phyloP scores from a whole-genome alignment of 2,888 invertebrate species.

The Phrixothrix hirtus region DNA sequence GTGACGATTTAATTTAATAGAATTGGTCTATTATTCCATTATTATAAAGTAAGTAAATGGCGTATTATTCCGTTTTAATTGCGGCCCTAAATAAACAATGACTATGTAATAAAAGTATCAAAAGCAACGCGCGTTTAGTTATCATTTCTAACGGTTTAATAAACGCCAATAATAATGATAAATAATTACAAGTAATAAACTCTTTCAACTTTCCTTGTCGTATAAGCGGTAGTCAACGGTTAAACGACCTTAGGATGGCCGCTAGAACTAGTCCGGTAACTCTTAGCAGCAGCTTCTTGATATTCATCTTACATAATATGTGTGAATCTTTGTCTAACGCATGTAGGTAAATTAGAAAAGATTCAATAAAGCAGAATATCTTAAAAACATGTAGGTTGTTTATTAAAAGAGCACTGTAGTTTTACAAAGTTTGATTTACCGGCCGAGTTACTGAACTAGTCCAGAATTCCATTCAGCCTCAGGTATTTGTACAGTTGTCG shows the following conservation, averaged over 20 bases:
- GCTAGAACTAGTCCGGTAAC: constrained; percentile 37
- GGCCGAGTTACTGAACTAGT: constrained; percentile 44
- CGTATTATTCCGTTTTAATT: too few relatives aligned
- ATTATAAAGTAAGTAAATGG: background rate
- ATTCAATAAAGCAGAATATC: constrained; percentile 12
- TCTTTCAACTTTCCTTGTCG: constrained; percentile 28
- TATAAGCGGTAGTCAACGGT: constrained; percentile 35
- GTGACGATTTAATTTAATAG: background rate
- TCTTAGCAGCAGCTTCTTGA: constrained; percentile 14
- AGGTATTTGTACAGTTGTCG: constrained; percentile 30
- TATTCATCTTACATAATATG: constrained; percentile 18
- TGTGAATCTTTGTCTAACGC: constrained; percentile 28
- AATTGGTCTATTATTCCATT: background rate
- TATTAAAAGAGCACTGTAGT: constrained; percentile 42
- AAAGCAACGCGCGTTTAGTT: constrained; percentile 4
- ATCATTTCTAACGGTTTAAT: constrained; percentile 16
- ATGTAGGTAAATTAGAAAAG: constrained; percentile 10
- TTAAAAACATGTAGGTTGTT: constrained; percentile 38
- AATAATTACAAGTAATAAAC: constrained; percentile 38
- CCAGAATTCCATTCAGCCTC: constrained; percentile 30
- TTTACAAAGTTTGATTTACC: constrained; percentile 42
- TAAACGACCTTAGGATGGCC: constrained; percentile 38
- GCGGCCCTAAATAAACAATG: too few relatives aligned
- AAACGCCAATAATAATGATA: constrained; percentile 37
- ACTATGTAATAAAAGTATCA: background rate